These are phyloP conservation scores for Cossypha polioptera DNA, from an alignment of 2,797 vertebrate genomes.

Conservation along the genomic window DNA sequence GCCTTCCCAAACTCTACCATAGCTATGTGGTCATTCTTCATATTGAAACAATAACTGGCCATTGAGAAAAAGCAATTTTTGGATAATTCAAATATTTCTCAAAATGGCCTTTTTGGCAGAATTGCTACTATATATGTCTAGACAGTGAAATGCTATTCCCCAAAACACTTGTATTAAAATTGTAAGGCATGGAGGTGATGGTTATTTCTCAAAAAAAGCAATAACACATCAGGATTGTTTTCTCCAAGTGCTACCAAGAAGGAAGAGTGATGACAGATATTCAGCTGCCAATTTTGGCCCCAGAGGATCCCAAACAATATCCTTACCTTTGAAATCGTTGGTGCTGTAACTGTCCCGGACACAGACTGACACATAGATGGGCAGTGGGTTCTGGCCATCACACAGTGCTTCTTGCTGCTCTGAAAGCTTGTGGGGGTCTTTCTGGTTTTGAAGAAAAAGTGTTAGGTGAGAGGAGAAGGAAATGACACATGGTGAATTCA, in stretches of 20 bases:
- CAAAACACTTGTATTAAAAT: background rate
- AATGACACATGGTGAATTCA: rapidly evolving
- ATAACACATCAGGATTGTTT: background rate
- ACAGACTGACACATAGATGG: conserved; percentile 79
- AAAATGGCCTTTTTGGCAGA: background rate
- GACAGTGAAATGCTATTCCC: background rate
- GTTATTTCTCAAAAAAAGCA: background rate
- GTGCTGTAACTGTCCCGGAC: conserved; percentile 79
- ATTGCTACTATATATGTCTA: background rate
- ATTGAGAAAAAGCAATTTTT: background rate
- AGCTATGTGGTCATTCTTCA: background rate
- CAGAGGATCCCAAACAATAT: background rate
- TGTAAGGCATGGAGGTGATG: background rate
- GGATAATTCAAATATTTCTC: background rate
- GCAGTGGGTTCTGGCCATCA: conserved; percentile 79
- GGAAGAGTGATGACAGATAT: background rate
- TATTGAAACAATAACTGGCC: background rate
- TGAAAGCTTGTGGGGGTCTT: conserved; percentile 75
- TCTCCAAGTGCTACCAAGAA: background rate
- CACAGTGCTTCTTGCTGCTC: conserved; percentile 76
- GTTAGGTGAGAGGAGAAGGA: background rate
- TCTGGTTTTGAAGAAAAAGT: conserved; percentile 57
- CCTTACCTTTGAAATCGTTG: conserved; percentile 80
- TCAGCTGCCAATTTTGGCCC: background rate
- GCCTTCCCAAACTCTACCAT: background rate